Evolutionary conservation across 2,888 invertebrate genomes (phyloP).

Genomic region (Podotricha telesiphe): DNA sequence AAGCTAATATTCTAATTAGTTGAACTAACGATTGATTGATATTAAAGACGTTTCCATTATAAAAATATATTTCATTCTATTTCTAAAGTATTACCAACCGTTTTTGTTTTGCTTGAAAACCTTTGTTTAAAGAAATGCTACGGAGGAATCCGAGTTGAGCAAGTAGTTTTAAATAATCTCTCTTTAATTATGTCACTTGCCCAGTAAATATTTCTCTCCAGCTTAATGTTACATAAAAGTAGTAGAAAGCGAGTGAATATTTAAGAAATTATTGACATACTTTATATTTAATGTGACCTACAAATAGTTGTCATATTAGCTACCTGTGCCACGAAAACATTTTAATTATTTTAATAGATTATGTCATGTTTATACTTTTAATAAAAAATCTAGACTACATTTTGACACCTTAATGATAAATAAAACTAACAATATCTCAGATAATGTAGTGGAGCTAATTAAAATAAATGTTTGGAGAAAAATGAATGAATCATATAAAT

Average conservation of each 20-base stretch:
- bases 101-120: too few species aligned
- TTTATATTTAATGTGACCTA: conserved; percentile 6
- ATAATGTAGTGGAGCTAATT: background rate
- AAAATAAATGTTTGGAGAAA: background rate
- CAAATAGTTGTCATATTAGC: background rate
- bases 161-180: background rate
- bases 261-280: background rate
- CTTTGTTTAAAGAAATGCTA: too few species aligned
- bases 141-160: background rate
- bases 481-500: background rate
- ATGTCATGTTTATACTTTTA: background rate
- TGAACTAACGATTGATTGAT: too few species aligned
- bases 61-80: too few species aligned
- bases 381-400: background rate
- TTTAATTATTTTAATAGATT: conserved; percentile 1
- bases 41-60: too few species aligned
- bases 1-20: too few species aligned
- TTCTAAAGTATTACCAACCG: too few species aligned
- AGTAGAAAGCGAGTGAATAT: conserved; percentile 14
- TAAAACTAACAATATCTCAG: background rate
- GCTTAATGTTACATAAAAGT: conserved; percentile 8
- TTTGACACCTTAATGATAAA: background rate
- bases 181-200: background rate
- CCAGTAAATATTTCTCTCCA: background rate
- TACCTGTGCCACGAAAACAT: background rate